Conservation (phyloP, 2,113 vertebrate species). For the Tretioscincus oriximinensis region DNA sequence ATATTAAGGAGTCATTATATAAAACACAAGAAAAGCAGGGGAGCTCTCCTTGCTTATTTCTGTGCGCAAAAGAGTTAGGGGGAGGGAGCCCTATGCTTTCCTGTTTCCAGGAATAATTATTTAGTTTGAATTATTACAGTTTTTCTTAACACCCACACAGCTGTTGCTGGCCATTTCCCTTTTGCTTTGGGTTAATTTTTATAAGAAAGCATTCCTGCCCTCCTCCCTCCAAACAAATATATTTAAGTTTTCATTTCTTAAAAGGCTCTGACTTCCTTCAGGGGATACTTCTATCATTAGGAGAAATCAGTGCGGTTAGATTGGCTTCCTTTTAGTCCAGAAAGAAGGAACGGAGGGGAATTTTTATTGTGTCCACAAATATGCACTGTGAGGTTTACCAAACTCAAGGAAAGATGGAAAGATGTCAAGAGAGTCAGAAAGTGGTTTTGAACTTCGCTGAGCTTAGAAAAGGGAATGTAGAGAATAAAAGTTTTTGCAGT, state of each 20-base stretch:
- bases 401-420: no score
- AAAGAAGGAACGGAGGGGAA: no score
- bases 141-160: slow-evolving; percentile 40
- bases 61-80: neutral
- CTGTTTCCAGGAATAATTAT: slow-evolving; percentile 38
- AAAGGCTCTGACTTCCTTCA: neutral
- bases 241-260: slow-evolving; percentile 48
- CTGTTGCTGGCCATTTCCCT: slow-evolving; percentile 44
- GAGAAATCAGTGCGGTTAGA: slow-evolving; percentile 19
- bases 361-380: no score
- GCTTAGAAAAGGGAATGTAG: no score
- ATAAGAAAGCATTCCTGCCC: slow-evolving; percentile 20
- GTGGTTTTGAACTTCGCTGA: no score
- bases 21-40: no score
- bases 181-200: slow-evolving; percentile 34
- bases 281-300: slow-evolving; percentile 50
- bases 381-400: no score
- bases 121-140: slow-evolving; percentile 30
- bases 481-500: no score
- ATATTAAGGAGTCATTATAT: no score
- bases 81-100: slow-evolving; percentile 27
- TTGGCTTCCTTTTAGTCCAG: neutral
- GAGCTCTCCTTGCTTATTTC: no score
- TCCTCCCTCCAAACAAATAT: neutral
- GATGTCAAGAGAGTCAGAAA: no score